phyloP scores from a whole-genome alignment of 2,113 vertebrate species.

The Xenotilapia leptura region DNA sequence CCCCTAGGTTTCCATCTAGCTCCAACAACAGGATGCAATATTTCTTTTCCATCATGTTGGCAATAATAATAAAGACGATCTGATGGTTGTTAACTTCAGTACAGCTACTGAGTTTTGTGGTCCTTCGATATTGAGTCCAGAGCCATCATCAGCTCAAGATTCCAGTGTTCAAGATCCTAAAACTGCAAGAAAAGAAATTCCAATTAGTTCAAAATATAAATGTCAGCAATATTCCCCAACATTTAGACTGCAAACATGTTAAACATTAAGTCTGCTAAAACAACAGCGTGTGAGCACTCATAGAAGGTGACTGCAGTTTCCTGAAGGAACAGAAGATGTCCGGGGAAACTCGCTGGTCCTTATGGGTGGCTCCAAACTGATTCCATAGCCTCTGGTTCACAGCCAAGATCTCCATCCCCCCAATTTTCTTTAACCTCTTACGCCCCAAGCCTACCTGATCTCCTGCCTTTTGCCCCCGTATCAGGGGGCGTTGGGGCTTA shows the following conservation, averaged over 20 bases:
- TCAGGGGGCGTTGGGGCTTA: too few species aligned
- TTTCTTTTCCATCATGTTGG: not conserved
- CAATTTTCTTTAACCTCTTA: not conserved
- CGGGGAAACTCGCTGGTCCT: not conserved
- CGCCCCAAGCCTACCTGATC: too few species aligned
- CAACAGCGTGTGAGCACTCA: not conserved
- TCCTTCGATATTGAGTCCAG: not conserved
- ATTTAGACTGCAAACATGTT: not conserved
- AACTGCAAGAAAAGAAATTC: not conserved
- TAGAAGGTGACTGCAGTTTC: not conserved
- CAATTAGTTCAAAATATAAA: not conserved
- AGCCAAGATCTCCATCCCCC: not conserved
- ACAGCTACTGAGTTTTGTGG: not conserved
- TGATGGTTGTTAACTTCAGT: not conserved
- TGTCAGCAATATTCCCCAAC: not conserved
- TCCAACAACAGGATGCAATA: not conserved
- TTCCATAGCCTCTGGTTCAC: not conserved
- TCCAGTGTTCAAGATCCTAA: not conserved
- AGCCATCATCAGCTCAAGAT: not conserved
- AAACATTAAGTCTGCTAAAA: not conserved
- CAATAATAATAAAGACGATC: not conserved
- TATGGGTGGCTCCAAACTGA: not conserved
- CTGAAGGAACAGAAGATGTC: not conserved
- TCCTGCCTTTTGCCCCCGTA: too few species aligned
- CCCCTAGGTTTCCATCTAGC: not conserved